Evolutionary conservation across 2,888 invertebrate genomes (phyloP).

Genomic region (Oligia fasciuncula): DNA sequence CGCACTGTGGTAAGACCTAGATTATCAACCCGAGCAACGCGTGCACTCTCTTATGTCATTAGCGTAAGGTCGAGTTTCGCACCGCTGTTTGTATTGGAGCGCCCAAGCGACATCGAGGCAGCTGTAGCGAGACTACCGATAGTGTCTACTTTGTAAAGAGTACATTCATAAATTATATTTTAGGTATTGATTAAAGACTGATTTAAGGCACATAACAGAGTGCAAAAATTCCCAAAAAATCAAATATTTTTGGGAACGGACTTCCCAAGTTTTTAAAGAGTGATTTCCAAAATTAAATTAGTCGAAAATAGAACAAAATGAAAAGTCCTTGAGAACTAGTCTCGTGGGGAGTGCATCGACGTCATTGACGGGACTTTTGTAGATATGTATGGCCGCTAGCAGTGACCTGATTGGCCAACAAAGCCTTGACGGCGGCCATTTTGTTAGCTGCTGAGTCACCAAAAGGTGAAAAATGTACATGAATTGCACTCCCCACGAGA

Average conservation of each 20-base stretch:
- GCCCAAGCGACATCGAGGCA: conserved; percentile 67
- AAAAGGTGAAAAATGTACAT: conserved; percentile 91
- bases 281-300: conserved; percentile 73
- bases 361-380: conserved; percentile 85
- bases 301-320: conserved; percentile 82
- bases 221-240: conserved; percentile 33
- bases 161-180: conserved; percentile 87
- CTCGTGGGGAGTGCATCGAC: conserved; percentile 88
- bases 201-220: not conserved
- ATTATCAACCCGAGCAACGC: conserved; percentile 62
- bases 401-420: conserved; percentile 85
- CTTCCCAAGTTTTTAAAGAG: conserved; percentile 42
- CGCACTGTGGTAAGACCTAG: conserved; percentile 74
- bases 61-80: conserved; percentile 75
- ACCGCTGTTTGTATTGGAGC: conserved; percentile 39
- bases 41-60: conserved; percentile 54
- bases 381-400: conserved; percentile 83
- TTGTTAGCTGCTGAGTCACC: conserved; percentile 91
- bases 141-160: conserved; percentile 87
- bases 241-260: conserved; percentile 11
- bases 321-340: conserved; percentile 89
- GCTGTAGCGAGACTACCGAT: conserved; percentile 84
- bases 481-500: conserved; percentile 91
- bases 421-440: conserved; percentile 91
- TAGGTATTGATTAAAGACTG: conserved; percentile 66